A percentile compares a stretch with the other conserved stretches of the same genome.
Evolutionary conservation across 2,888 invertebrate species (phyloP).

Genomic region (Sminthurides aquaticus): DNA sequence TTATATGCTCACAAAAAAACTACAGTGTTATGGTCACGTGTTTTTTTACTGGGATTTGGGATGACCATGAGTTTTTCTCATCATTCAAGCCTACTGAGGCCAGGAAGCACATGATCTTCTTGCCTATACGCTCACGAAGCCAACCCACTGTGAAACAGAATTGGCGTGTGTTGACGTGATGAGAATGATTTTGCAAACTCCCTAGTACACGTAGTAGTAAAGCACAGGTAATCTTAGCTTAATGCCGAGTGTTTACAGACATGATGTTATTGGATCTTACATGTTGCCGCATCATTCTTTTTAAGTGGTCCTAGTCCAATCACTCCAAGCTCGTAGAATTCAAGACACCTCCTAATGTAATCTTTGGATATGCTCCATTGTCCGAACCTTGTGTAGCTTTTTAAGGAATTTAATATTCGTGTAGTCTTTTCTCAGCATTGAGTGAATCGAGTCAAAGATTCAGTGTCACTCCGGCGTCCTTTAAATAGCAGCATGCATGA

Average conservation of each 20-base stretch:
- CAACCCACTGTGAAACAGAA: not conserved
- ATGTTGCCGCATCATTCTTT: conserved; percentile 6
- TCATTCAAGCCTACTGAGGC: not conserved
- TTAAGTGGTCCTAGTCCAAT: too few species aligned
- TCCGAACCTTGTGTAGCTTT: not conserved
- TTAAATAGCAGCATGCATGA: not conserved
- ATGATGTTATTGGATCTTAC: not conserved
- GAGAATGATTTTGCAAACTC: not conserved
- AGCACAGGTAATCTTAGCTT: too few species aligned
- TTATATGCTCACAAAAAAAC: not conserved
- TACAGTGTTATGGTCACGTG: not conserved
- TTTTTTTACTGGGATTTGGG: conserved; percentile 1
- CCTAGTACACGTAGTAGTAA: not conserved
- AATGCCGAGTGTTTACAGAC: not conserved
- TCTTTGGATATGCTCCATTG: not conserved
- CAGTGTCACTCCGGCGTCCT: not conserved
- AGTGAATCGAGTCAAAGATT: too few species aligned
- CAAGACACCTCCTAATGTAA: not conserved
- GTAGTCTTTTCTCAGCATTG: too few species aligned
- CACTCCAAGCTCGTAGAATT: too few species aligned
- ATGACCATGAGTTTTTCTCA: conserved; percentile 7
- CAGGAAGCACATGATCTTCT: not conserved
- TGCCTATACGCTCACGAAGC: not conserved
- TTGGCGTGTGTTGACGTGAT: not conserved
- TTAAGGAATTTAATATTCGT: not conserved